These are phyloP conservation scores for Dolichomitus sp. DNA, from an alignment of 2,888 invertebrate genomes.

Conservation along the genomic window DNA sequence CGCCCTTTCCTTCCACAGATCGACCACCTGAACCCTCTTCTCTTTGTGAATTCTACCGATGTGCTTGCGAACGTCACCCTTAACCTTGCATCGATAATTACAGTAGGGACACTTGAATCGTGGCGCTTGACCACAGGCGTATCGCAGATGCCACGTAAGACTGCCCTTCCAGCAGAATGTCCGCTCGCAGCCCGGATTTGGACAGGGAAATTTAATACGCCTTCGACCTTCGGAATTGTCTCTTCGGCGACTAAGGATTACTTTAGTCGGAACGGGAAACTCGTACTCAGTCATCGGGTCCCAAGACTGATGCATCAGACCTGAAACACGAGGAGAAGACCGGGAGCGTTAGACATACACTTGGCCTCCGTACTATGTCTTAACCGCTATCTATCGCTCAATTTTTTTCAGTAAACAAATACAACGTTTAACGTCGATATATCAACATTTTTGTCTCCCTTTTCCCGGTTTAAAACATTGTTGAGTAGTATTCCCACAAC, in stretches of 20 bases:
- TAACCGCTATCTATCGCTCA: constrained; percentile 4
- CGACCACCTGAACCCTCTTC: constrained; percentile 38
- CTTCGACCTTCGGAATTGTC: constrained; percentile 27
- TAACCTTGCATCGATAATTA: constrained; percentile 77
- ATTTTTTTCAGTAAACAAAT: background rate
- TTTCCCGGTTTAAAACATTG: background rate
- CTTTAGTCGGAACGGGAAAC: background rate
- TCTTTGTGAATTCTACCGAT: constrained; percentile 60
- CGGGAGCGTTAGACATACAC: constrained; percentile 1
- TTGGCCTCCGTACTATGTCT: constrained; percentile 5
- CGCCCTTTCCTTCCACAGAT: constrained; percentile 35
- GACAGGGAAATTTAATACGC: constrained; percentile 75
- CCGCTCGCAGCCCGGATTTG: constrained; percentile 74
- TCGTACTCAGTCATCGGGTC: constrained; percentile 13
- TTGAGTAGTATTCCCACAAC: background rate
- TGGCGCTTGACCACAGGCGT: constrained; percentile 80
- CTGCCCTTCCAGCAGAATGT: constrained; percentile 74
- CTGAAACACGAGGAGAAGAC: constrained; percentile 38
- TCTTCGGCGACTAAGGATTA: constrained; percentile 1
- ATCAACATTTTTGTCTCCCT: background rate
- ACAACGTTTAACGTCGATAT: constrained; percentile 5
- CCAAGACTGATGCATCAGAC: constrained; percentile 1
- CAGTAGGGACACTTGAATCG: constrained; percentile 80
- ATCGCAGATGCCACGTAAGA: constrained; percentile 85
- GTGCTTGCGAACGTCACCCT: constrained; percentile 74